These are phyloP conservation scores for Callithrix jacchus DNA, from an alignment of 2,113 vertebrate genomes.

Conservation along the genomic window DNA sequence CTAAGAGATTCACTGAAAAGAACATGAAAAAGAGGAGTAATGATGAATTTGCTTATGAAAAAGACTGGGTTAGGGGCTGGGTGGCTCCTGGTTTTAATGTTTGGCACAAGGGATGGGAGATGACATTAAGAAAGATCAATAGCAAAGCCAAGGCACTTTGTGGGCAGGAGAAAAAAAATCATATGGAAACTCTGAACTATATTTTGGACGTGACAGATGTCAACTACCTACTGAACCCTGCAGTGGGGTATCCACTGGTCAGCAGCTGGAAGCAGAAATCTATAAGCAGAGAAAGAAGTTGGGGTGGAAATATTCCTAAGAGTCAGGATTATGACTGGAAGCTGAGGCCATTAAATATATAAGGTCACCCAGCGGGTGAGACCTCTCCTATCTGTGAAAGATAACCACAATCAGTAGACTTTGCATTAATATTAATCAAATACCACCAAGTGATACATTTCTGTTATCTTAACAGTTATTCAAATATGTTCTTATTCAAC, in stretches of 20 bases:
- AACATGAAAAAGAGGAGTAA: background rate
- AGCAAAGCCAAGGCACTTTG: background rate
- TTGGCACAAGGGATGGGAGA: background rate
- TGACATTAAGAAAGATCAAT: background rate
- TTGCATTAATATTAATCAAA: slow-evolving; percentile 44
- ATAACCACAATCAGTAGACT: background rate
- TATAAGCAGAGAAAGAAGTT: background rate
- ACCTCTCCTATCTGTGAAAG: background rate
- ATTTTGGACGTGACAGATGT: background rate
- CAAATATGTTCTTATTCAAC: slow-evolving; percentile 48
- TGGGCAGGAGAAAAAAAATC: background rate
- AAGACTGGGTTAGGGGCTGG: background rate
- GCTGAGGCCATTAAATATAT: background rate
- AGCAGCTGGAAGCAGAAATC: background rate
- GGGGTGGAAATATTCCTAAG: background rate
- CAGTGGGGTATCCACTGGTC: background rate
- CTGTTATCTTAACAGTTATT: slow-evolving; percentile 31
- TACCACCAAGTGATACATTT: background rate
- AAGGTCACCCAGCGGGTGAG: background rate
- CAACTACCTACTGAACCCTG: background rate
- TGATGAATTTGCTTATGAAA: background rate
- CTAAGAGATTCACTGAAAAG: background rate
- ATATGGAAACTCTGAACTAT: background rate
- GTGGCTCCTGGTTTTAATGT: background rate
- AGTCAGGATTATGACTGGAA: background rate